Percentiles rank a stretch among this genome's conserved stretches.
These are phyloP conservation scores for Pterocles gutturalis DNA, from an alignment of 2,113 vertebrate genomes.

Conservation along the genomic window DNA sequence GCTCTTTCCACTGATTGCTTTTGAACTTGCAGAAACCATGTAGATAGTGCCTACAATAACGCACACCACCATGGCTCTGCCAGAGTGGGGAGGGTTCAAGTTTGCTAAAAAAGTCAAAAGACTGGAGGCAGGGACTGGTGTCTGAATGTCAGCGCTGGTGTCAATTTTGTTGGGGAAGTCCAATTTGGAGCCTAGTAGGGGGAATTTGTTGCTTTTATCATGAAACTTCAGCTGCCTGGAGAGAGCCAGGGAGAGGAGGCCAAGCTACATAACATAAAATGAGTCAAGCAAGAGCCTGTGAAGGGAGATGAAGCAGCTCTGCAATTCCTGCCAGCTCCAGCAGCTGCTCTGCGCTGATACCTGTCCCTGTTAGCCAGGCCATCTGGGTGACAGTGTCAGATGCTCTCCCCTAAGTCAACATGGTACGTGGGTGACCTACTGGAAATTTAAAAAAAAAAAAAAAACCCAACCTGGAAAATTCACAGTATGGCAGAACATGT, in stretches of 20 bases:
- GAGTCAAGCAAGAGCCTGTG: neutral
- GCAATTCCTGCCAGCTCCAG: neutral
- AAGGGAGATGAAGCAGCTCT: neutral
- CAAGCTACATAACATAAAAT: neutral
- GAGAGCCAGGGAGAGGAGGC: neutral
- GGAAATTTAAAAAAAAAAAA: neutral
- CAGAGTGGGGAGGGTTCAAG: neutral
- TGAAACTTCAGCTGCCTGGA: neutral
- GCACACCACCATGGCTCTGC: neutral
- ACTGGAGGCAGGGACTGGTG: neutral
- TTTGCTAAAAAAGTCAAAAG: neutral
- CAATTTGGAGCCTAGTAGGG: neutral
- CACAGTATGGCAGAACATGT: neutral
- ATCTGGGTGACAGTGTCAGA: neutral
- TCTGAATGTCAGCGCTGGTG: neutral
- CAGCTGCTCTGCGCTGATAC: neutral
- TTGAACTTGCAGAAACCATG: neutral
- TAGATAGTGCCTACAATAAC: neutral
- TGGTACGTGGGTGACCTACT: fast-evolving
- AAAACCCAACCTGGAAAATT: neutral
- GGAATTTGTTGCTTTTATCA: neutral
- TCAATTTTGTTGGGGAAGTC: neutral
- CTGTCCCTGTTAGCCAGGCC: neutral
- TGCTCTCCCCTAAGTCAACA: neutral
- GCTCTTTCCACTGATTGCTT: neutral